These are phyloP conservation scores for Drosophila serrata DNA, from an alignment of 1,140 invertebrate species.

Conservation along the genomic window DNA sequence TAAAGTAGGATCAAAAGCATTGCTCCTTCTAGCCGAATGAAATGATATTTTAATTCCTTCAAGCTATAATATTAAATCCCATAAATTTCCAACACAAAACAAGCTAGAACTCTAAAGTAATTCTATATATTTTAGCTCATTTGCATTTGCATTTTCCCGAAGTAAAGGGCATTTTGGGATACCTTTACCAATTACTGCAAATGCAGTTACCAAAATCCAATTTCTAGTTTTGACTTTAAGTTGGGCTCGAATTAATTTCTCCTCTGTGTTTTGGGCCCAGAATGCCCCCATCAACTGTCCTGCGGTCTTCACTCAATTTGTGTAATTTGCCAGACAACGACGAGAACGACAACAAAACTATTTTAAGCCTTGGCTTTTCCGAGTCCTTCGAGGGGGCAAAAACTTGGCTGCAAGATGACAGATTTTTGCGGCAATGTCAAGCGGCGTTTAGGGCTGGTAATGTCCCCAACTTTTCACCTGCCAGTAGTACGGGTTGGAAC, in stretches of 20 bases:
- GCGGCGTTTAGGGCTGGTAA: constrained; percentile 61
- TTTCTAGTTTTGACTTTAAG: neutral
- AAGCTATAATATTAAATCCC: neutral
- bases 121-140: too few relatives aligned
- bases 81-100: neutral
- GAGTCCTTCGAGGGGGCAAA: constrained; percentile 2
- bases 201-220: constrained; percentile 12
- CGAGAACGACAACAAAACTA: constrained; percentile 27
- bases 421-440: constrained; percentile 54
- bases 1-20: neutral
- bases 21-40: neutral
- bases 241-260: constrained; percentile 48
- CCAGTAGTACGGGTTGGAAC: neutral
- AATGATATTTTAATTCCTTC: neutral
- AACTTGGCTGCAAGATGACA: constrained; percentile 44
- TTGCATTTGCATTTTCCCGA: neutral
- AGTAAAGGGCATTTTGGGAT: neutral
- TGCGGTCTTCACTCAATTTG: constrained; percentile 64
- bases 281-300: constrained; percentile 37
- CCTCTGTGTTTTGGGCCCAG: constrained; percentile 23
- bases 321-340: constrained; percentile 52
- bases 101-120: neutral
- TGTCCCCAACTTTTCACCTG: constrained; percentile 39
- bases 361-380: constrained; percentile 16
- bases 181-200: constrained; percentile 7